A percentile compares a stretch with the other conserved stretches of the same genome.
Conservation (phyloP, 2,113 vertebrate species). For the Oxyruncus cristatus region DNA sequence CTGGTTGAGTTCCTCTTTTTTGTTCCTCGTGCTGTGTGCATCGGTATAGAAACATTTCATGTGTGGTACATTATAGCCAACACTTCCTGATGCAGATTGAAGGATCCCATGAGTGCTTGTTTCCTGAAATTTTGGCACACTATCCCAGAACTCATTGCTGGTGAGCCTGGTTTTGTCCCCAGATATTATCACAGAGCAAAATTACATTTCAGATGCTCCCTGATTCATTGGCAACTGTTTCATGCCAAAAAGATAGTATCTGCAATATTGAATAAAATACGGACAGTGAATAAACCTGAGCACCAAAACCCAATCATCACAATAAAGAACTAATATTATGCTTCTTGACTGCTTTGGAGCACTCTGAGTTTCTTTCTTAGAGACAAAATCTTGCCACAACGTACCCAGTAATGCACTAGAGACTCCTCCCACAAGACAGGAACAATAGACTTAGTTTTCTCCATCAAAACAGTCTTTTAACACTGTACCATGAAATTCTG, state of each 20-base stretch:
- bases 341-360: neutral
- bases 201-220: neutral
- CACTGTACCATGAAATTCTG: neutral
- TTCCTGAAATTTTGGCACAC: too few species aligned
- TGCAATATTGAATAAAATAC: neutral
- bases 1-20: too few species aligned
- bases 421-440: neutral
- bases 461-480: neutral
- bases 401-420: neutral
- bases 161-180: too few species aligned
- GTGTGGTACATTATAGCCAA: too few species aligned
- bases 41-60: too few species aligned
- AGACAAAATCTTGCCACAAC: neutral
- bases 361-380: neutral
- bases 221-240: neutral
- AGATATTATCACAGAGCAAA: neutral
- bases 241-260: neutral
- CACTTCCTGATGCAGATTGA: too few species aligned
- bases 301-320: neutral
- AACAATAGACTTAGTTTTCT: neutral
- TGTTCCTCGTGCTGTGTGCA: too few species aligned
- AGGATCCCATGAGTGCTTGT: too few species aligned
- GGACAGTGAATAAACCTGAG: neutral
- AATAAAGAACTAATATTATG: neutral
- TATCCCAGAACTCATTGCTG: too few species aligned